Evolutionary conservation across 2,113 vertebrate genomes (phyloP).

Genomic region (Rhinopomastus cyanomelas): DNA sequence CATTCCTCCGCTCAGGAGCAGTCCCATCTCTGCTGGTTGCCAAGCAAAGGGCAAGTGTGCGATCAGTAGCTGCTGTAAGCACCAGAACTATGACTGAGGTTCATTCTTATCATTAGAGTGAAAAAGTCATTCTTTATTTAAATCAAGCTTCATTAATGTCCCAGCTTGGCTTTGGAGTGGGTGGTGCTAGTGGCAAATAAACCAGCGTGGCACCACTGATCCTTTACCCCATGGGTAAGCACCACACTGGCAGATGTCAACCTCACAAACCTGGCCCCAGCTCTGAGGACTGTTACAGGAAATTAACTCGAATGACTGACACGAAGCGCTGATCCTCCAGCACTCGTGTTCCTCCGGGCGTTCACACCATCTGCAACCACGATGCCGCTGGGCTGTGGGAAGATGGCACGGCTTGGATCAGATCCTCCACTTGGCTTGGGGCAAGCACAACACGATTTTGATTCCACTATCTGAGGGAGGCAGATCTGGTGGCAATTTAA

Average conservation of each 20-base stretch:
- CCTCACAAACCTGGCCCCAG: neutral
- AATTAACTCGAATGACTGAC: neutral
- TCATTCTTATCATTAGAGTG: neutral
- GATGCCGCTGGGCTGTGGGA: neutral
- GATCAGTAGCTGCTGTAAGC: neutral
- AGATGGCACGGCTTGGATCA: neutral
- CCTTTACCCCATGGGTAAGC: neutral
- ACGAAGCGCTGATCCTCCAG: neutral
- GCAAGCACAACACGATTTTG: neutral
- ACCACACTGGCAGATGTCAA: neutral
- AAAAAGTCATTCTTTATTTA: neutral
- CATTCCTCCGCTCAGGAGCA: neutral
- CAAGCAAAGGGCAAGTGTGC: neutral
- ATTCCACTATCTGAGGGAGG: conserved; percentile 24
- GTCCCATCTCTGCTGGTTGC: neutral
- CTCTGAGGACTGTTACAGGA: neutral
- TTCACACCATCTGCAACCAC: neutral
- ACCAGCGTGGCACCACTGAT: neutral
- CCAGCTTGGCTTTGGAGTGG: neutral
- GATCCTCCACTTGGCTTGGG: neutral
- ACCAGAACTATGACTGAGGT: neutral
- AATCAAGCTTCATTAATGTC: neutral
- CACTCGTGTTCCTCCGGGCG: neutral
- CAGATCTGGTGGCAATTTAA: conserved; percentile 59
- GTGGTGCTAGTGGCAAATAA: neutral